Base-by-base conservation (phyloP, 2,797 vertebrate species). In the Hoplostethus mediterraneus region DNA sequence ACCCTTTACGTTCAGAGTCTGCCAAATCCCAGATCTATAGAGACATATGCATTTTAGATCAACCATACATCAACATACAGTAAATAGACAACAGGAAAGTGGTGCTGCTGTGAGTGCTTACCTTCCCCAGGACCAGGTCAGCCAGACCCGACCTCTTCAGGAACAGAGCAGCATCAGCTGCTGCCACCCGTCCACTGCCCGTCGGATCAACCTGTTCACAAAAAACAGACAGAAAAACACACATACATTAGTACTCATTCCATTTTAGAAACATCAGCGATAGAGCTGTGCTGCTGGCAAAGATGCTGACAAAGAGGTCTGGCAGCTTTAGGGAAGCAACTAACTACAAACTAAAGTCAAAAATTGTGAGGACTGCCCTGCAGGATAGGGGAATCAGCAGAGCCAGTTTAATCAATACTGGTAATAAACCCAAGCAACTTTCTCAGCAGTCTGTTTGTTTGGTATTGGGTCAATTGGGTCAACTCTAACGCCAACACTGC, bases 11-110 rank as follows among this genome's bases (percentile, higher is more conserved):
- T 90, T 98, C 97, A 58, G 96, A 95, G 87, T 99, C 98, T 40
- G 98, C 95, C 85, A 99, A 95, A 92, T 99, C 97, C 98, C 98
- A 99, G 92, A 99, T 95, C 98, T 99, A 84, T 76, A 89, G 85
- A 79, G 11, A 92, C 3, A 90, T 47, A 75, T 17, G 70, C 8
- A 56, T 2, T 54, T 40, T 28, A 61, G 12, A 45, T 28, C n/a
- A n/a, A n/a, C n/a, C n/a, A n/a, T n/a, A n/a, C 12, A 17, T 21
- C 11, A 33, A 42, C 6, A 53, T 38, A 13, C 44, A 57, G 5
- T 31, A 47, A 17, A 31, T 4, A 45, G 53, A 54, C 9, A 64
- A 42, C 9, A 58, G 5, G 47, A 14, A 62, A 0, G n/a, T n/a
- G 13, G 30, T 45, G 36, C 12, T 28, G 8, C 6, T 51, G 30